phyloP scores from a whole-genome alignment of 2,113 vertebrate species.

The Chloropsis hardwickii region DNA sequence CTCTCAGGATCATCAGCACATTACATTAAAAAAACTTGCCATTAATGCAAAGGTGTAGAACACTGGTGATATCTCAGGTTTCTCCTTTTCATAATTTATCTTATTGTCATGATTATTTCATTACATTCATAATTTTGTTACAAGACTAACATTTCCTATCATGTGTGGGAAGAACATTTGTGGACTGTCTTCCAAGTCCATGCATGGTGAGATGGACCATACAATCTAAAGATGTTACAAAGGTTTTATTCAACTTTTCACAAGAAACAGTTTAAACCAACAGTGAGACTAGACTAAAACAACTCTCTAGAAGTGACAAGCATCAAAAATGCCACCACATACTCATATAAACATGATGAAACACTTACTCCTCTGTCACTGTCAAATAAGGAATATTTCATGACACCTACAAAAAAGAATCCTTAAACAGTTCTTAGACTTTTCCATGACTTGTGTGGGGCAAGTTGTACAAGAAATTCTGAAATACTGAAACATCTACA shows the following conservation, averaged over 20 bases:
- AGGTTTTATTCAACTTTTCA: neutral
- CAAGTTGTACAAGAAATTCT: constrained; percentile 12
- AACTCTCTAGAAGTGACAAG: neutral
- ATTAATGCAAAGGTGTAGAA: neutral
- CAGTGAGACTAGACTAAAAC: neutral
- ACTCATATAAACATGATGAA: constrained; percentile 14
- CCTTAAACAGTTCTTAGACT: constrained; percentile 37
- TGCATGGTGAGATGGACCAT: neutral
- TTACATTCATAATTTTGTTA: neutral
- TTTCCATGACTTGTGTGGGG: neutral
- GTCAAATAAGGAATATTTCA: constrained; percentile 40
- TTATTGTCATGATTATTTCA: neutral
- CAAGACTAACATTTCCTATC: neutral
- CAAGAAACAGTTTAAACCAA: neutral
- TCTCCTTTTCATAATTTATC: neutral
- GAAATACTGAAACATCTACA: neutral
- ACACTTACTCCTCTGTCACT: constrained; percentile 14
- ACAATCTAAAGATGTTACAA: neutral
- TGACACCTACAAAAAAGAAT: constrained; percentile 39
- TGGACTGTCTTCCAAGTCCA: neutral
- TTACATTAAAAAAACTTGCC: neutral
- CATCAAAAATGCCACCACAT: constrained; percentile 16
- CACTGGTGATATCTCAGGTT: neutral
- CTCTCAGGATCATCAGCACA: neutral
- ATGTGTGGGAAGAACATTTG: neutral